Base-by-base conservation (phyloP, 2,113 vertebrate genomes). In the Lanius ludovicianus region DNA sequence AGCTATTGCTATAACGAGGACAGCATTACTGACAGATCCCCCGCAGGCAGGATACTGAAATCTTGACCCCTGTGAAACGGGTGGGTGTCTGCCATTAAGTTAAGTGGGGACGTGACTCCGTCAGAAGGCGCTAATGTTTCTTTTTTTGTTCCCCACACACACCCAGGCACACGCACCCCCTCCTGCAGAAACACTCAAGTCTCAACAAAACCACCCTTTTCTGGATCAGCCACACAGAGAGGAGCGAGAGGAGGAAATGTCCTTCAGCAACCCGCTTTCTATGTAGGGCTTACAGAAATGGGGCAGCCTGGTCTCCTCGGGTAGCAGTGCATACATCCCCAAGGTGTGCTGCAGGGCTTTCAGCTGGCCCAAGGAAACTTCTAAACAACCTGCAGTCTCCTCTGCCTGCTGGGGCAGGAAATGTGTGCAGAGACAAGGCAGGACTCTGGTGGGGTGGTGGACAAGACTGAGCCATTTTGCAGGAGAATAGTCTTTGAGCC, bases 1-100 rank as follows among this genome's bases (percentile, higher is more conserved):
- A 97, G 93, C 91, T 94, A 24, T 27, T 95, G 89, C 94, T 95
- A 8, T 96, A 93, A 96, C 94, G 89, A 84, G 95, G 93, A 95
- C 80, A 87, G 49, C 77, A 10, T 91, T 41, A 39, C 94, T 95
- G 94, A 95, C 96, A 96, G 95, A 78, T 96, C 90, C 94, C 86
- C 50, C 89, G 0, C 96, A 92, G 1, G 1, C 79, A 90, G 83
- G 79, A 63, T 70, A 50, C 89, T n/a, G 89, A 75, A 97, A 82
- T 60, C 84, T 37, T 95, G 95, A 94, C 96, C 95, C 87, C 80
- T 92, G 91, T 71, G 93, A 97, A 97, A 60, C 11, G 14, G 1
- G 94, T 96, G 89, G 96, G 95, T 84, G 95, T 92, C 87, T 97
- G 95, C 49, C 94, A 76, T 84, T 96, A 60, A 89, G 91, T 59